phyloP scores from a whole-genome alignment of 1,140 invertebrate species.

The Lerema accius region DNA sequence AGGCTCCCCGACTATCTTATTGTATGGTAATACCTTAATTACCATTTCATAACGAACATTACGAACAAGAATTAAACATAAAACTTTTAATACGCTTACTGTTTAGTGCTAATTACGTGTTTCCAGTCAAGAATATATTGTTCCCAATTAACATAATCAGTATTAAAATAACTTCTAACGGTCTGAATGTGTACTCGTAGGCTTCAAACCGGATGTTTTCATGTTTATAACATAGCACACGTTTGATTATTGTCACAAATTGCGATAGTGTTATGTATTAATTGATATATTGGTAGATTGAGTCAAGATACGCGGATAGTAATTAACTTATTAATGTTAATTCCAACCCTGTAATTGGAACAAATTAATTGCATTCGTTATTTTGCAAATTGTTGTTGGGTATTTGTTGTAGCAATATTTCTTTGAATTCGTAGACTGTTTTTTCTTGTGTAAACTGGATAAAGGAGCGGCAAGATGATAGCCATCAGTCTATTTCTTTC shows the following conservation, averaged over 20 bases:
- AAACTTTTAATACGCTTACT: conserved; percentile 28
- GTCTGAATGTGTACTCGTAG: neutral
- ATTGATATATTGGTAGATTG: too few relatives aligned
- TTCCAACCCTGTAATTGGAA: too few relatives aligned
- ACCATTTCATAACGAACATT: conserved; percentile 24
- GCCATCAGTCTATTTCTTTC: neutral
- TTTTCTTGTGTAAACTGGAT: neutral
- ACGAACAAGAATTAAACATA: conserved; percentile 24
- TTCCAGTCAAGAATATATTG: conserved; percentile 24
- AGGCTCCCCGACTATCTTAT: conserved; percentile 2
- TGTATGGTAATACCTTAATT: conserved; percentile 20
- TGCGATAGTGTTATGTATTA: too few relatives aligned
- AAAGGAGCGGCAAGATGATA: neutral
- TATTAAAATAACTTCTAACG: conserved; percentile 18
- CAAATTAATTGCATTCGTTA: too few relatives aligned
- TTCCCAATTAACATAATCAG: conserved; percentile 23
- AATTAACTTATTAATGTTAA: too few relatives aligned
- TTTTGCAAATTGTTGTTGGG: too few relatives aligned
- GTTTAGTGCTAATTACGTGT: conserved; percentile 28
- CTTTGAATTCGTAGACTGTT: neutral
- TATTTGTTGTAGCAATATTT: too few relatives aligned
- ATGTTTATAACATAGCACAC: conserved; percentile 4
- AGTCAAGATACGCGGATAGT: neutral
- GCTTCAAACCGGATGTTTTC: conserved; percentile 3
- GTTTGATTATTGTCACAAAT: too few relatives aligned